phyloP scores from a whole-genome alignment of 2,888 invertebrate species.

The Petrolisthes cinctipes region DNA sequence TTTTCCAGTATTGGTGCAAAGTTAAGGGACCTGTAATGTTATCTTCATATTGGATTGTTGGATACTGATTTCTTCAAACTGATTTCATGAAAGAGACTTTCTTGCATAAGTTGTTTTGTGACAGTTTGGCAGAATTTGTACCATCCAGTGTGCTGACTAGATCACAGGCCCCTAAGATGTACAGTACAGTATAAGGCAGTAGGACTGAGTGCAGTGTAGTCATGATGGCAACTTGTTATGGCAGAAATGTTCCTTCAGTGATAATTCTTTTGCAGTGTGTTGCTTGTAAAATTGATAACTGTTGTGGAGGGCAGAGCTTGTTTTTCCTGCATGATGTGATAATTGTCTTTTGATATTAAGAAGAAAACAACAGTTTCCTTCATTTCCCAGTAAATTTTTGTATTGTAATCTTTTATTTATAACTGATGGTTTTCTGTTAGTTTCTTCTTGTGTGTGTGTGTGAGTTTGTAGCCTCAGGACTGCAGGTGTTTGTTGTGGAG shows the following conservation, averaged over 20 bases:
- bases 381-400: slow-evolving; percentile 12
- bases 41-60: too few relatives aligned
- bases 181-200: too few relatives aligned
- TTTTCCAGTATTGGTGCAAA: too few relatives aligned
- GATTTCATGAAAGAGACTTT: too few relatives aligned
- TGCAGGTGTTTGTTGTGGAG: slow-evolving; percentile 33
- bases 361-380: slow-evolving; percentile 45
- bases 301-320: slow-evolving; percentile 52
- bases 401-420: neutral
- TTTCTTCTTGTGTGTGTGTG: slow-evolving; percentile 6
- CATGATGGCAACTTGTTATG: neutral
- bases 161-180: too few relatives aligned
- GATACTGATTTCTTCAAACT: too few relatives aligned
- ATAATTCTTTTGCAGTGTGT: neutral
- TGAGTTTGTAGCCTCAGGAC: slow-evolving; percentile 33
- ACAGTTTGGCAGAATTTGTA: too few relatives aligned
- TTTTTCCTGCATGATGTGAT: slow-evolving; percentile 51
- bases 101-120: too few relatives aligned
- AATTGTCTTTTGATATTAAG: slow-evolving; percentile 39
- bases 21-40: too few relatives aligned
- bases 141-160: too few relatives aligned
- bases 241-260: neutral
- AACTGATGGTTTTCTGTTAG: slow-evolving; percentile 51
- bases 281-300: neutral
- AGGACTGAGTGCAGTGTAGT: too few relatives aligned